Evolutionary conservation across 2,113 vertebrate species (phyloP), one percentile per base, ranked within the genome.

Genomic region (Hymenochirus boettgeri): DNA sequence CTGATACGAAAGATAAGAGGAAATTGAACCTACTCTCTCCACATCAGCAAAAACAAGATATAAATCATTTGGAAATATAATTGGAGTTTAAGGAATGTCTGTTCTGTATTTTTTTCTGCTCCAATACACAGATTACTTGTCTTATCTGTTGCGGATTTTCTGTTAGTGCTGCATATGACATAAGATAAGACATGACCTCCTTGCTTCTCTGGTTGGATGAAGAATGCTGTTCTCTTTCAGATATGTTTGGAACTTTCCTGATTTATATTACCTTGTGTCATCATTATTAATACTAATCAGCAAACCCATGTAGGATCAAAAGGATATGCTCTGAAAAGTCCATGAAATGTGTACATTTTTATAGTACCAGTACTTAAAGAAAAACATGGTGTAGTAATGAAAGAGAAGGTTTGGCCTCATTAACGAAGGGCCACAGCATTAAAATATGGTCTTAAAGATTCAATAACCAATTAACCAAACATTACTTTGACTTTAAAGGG

Each of bases 1-100:
- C 63, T 54, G 39, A 71, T 81, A 69, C 84, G 79, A 80, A 57
- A 77, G 82, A 83, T 78, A 72, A 77, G 80, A 77, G 76, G 70
- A 86, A 84, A 83, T 78, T 75, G 77, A 80, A 80, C 76, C 56
- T 60, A 74, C 4, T 1, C 73, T 76, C 64, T 82, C 18, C 18
- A 11, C 23, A 58, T 39, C 35, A 58, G 42, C 37, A 5, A 18
- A 57, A 35, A 37, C 9, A 6, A 21, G 54, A 23, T 58, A 58
- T 23, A 58, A 42, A 73, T 72, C 74, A 74, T 70, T 67, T 53
- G 71, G 71, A 72, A 75, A 71, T 62, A 77, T 76, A 75, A 79
- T 62, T 77, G 80, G 75, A 70, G 57, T 58, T 58, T 42, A 7
- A 21, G 24, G 56, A 58, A 42, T n/a, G 56, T 42, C 33, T 42